A percentile compares a stretch with the other conserved stretches of the same genome.
These are phyloP conservation scores for Brienomyrus longianalis DNA, from an alignment of 2,113 vertebrate species.

Conservation along the genomic window DNA sequence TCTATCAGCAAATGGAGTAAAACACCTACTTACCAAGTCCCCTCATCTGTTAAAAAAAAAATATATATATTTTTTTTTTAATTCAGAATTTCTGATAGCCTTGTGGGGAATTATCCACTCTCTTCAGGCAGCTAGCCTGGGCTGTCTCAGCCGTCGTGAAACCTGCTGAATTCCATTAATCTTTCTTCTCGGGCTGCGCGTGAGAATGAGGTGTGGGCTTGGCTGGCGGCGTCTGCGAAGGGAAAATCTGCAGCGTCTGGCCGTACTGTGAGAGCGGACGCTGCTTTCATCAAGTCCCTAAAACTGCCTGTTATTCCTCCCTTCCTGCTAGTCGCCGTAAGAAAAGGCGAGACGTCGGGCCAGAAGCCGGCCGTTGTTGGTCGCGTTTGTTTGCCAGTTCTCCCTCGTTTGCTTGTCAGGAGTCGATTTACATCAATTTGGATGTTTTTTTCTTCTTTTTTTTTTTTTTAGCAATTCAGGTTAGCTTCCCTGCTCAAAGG, in stretches of 20 bases:
- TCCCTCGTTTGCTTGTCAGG: too few species aligned
- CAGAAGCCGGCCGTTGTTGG: too few species aligned
- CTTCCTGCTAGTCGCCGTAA: background rate
- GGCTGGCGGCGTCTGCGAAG: background rate
- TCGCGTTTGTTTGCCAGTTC: background rate
- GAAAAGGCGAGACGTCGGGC: background rate
- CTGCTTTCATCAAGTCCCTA: background rate
- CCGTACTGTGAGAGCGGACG: too few species aligned
- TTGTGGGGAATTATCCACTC: background rate
- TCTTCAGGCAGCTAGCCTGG: background rate
- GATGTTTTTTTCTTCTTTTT: background rate
- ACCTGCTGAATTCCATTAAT: background rate
- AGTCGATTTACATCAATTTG: background rate
- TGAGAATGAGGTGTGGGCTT: background rate
- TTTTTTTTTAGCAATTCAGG: background rate
- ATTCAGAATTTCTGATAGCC: background rate
- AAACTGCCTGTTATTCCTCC: background rate
- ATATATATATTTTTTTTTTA: background rate
- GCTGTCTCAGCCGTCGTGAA: background rate
- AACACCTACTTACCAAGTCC: background rate
- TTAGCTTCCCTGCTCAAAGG: background rate
- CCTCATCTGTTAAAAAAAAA: background rate
- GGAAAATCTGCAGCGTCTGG: background rate
- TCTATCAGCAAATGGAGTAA: background rate
- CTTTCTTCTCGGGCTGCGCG: background rate